A percentile compares a stretch with the other conserved stretches of the same genome.
Evolutionary conservation across 2,888 invertebrate genomes (phyloP).

Genomic region (Drosophila vallismaia): DNA sequence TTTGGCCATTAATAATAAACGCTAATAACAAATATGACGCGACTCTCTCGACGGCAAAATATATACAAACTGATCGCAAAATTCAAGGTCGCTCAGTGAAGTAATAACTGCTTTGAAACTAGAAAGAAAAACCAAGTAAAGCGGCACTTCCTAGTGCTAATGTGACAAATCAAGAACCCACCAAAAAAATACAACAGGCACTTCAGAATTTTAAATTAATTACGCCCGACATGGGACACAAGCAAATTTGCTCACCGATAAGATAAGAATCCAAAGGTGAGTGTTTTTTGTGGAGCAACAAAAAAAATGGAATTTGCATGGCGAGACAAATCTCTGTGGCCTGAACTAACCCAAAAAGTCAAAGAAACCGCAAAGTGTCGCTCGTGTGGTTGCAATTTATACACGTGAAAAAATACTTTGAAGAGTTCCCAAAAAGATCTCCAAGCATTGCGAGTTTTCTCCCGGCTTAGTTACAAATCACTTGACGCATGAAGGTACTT

Average conservation of each 20-base stretch:
- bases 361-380: conserved; percentile 16
- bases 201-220: conserved; percentile 54
- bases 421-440: not conserved
- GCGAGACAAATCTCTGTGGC: conserved; percentile 32
- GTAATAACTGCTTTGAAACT: conserved; percentile 11
- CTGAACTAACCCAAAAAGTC: conserved; percentile 25
- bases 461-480: conserved; percentile 10
- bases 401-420: conserved; percentile 11
- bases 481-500: conserved; percentile 36
- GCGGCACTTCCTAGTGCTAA: conserved; percentile 7
- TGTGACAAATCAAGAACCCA: conserved; percentile 22
- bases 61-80: conserved; percentile 17
- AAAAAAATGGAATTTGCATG: conserved; percentile 52
- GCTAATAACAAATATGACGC: conserved; percentile 44
- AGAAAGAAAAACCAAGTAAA: conserved; percentile 7
- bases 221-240: conserved; percentile 30
- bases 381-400: conserved; percentile 7
- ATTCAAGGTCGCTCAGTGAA: conserved; percentile 60
- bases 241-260: conserved; percentile 40
- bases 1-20: conserved; percentile 65
- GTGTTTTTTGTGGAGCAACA: conserved; percentile 20
- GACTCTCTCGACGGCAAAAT: conserved; percentile 40
- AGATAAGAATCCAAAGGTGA: conserved; percentile 66
- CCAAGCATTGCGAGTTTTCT: not conserved
- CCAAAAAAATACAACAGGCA: conserved; percentile 17